These are phyloP conservation scores for Auanema sp. DNA, from an alignment of 2,888 invertebrate species.

Conservation along the genomic window DNA sequence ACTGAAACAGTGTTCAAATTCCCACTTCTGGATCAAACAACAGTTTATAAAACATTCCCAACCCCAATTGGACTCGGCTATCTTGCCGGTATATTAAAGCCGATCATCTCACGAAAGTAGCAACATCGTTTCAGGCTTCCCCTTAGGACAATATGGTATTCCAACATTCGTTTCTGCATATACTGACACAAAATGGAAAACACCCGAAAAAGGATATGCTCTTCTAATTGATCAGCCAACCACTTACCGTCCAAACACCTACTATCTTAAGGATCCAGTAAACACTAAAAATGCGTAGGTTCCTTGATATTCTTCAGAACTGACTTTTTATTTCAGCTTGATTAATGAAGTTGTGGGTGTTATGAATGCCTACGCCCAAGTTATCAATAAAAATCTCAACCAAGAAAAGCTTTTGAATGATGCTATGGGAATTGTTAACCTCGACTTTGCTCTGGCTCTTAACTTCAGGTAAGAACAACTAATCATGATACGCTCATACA, in stretches of 20 bases:
- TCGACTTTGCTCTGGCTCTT: conserved; percentile 50
- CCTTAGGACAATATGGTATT: conserved; percentile 27
- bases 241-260: conserved; percentile 34
- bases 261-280: conserved; percentile 38
- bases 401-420: conserved; percentile 26
- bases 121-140: conserved; percentile 12
- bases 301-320: not conserved
- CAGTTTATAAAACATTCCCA: conserved; percentile 22
- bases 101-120: not conserved
- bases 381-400: conserved; percentile 29
- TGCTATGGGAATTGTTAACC: conserved; percentile 38
- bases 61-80: conserved; percentile 24
- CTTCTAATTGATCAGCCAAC: conserved; percentile 54
- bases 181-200: conserved; percentile 57
- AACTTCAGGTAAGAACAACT: conserved; percentile 29
- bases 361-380: conserved; percentile 32
- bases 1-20: conserved; percentile 25
- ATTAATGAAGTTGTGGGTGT: conserved; percentile 17
- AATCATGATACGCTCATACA: not conserved
- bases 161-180: conserved; percentile 28
- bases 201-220: conserved; percentile 50
- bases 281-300: not conserved
- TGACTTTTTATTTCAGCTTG: conserved; percentile 9
- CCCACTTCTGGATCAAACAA: conserved; percentile 37
- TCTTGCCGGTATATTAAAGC: conserved; percentile 14